Base-by-base conservation (phyloP, 64 coral and sea anemone species). In the Orbicella faveolata region DNA sequence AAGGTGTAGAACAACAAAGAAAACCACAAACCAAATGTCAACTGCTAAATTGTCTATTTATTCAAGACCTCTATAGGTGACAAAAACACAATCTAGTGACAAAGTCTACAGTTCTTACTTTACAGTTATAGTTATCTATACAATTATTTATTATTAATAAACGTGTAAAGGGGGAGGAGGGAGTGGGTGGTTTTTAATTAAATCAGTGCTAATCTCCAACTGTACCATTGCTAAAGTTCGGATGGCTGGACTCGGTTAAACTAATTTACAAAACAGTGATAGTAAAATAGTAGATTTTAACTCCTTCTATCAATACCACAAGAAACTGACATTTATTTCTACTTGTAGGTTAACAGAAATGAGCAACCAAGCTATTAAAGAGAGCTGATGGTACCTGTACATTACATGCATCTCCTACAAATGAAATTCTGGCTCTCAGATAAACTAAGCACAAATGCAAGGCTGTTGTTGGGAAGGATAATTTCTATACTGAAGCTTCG, bases 1-100 rank as follows among this genome's bases (percentile, higher is more conserved):
- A 59, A 16, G 55, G 55, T 59, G 55, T 9, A 14, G 9, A 59
- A 59, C 11, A 14, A 59, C 11, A 59, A 59, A 59, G 11, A 59
- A 19, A 52, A 87, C 19, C 72, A 36, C 26, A 1, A 3, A 12
- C 25, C 25, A 21, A 35, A n/a, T 37, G 39, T 25, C 82, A 73
- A 85, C 72, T 72, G 65, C 82, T 85, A 53, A 72, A 85, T 85
- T 85, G 30, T 85, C 82, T 72, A 65, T 85, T 85, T 85, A 85
- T 85, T 73, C 23, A 72, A n/a, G 36, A 70, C 82, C 21, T 85
- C 64, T 65, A 73, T 26, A 70, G 20, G n/a, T 51, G 39, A 85
- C 82, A 85, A 85, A 83, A 14, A 85, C 65, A 85, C 82, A 85
- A 85, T 82, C 63, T 82, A 82, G 79, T 72, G 63, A 34, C 0